phyloP scores from a whole-genome alignment of 1,140 invertebrate species.

The Lasioglossum baleicum region DNA sequence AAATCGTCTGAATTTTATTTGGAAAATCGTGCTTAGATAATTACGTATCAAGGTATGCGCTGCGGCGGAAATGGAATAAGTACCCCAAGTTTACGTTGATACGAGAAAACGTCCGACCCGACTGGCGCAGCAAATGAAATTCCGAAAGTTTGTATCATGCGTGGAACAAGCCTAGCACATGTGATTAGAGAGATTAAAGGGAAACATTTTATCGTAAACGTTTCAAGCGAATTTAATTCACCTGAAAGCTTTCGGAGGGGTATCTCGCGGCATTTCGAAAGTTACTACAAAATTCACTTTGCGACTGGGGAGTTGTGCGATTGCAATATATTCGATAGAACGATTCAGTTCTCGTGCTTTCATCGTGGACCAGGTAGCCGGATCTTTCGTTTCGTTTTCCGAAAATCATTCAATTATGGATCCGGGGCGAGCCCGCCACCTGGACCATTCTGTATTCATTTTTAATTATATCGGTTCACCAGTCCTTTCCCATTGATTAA shows the following conservation, averaged over 20 bases:
- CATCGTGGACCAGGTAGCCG: neutral
- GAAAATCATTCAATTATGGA: neutral
- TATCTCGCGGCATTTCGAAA: conserved; percentile 48
- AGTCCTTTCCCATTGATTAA: neutral
- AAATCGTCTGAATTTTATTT: too few species aligned
- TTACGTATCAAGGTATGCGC: too few species aligned
- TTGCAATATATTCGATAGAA: conserved; percentile 46
- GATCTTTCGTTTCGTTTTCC: neutral
- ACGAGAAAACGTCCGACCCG: neutral
- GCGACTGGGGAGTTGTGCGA: conserved; percentile 6
- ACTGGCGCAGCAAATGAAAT: conserved; percentile 40
- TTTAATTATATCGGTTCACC: neutral
- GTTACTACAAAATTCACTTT: conserved; percentile 47
- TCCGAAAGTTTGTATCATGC: conserved; percentile 50
- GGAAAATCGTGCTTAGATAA: too few species aligned
- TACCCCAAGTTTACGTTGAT: too few species aligned
- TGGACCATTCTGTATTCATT: neutral
- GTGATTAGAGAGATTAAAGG: conserved; percentile 65
- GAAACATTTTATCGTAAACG: conserved; percentile 65
- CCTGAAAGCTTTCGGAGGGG: conserved; percentile 58
- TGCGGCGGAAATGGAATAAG: too few species aligned
- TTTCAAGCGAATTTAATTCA: conserved; percentile 62
- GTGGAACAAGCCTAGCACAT: conserved; percentile 41
- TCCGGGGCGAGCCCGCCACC: neutral
- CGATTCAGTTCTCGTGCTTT: conserved; percentile 22